Conservation (phyloP, 2,113 vertebrate species). For the Butorides virescens region DNA sequence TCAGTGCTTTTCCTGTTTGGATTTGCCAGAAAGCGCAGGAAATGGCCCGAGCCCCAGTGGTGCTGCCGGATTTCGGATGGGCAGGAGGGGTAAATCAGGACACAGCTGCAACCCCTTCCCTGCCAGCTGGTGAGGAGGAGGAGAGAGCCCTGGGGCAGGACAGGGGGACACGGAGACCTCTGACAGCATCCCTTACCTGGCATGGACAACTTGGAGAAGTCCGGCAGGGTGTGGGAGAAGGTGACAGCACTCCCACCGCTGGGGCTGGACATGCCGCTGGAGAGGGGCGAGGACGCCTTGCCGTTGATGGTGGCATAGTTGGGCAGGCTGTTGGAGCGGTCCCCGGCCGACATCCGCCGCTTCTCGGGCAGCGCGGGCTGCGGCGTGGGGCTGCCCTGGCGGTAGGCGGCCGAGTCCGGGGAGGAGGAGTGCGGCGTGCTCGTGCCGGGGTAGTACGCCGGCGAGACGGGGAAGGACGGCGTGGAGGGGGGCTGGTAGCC, state of each 20-base stretch:
- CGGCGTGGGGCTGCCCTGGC: constrained; percentile 81
- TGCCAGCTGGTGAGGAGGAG: rapidly evolving
- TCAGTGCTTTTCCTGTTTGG: constrained; percentile 71
- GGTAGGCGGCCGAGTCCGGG: constrained; percentile 79
- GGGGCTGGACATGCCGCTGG: constrained; percentile 82
- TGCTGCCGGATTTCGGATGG: background rate
- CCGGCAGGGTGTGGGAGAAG: constrained; percentile 92
- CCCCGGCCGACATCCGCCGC: constrained; percentile 89
- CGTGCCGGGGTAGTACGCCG: constrained; percentile 78
- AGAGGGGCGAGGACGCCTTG: constrained; percentile 83
- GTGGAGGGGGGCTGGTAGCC: constrained; percentile 94
- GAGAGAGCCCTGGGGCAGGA: background rate
- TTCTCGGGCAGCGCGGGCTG: constrained; percentile 90
- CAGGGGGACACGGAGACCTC: rapidly evolving
- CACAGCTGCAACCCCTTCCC: background rate
- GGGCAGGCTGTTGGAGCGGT: constrained; percentile 83
- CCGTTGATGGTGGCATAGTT: constrained; percentile 91
- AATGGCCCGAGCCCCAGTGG: background rate
- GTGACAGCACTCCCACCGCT: constrained; percentile 73
- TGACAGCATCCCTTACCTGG: constrained; percentile 74
- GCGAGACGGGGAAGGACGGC: constrained; percentile 89
- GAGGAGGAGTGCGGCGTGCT: constrained; percentile 76
- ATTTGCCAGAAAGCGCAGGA: constrained; percentile 31
- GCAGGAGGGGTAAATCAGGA: constrained; percentile 21
- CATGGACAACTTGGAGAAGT: constrained; percentile 95